Evolutionary conservation across 1,140 invertebrate species (phyloP).

Genomic region (Vanessa tameamea): DNA sequence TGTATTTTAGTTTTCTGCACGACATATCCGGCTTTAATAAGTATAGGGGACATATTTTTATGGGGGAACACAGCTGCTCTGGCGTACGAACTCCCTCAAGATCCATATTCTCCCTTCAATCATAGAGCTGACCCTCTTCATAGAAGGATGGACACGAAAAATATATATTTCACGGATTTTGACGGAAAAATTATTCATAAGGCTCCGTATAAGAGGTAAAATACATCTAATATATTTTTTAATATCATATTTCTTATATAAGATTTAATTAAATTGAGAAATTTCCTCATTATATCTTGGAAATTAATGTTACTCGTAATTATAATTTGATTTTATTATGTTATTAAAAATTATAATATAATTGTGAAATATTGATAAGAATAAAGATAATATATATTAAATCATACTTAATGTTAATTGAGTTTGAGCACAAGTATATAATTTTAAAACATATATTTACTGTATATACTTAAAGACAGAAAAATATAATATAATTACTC

Average conservation of each 20-base stretch:
- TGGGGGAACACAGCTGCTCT: constrained; percentile 87
- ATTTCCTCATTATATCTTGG: too few relatives aligned
- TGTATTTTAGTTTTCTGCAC: constrained; percentile 83
- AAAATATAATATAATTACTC: too few relatives aligned
- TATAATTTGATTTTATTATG: too few relatives aligned
- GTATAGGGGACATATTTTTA: constrained; percentile 83
- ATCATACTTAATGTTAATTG: too few relatives aligned
- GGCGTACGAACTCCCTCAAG: constrained; percentile 87
- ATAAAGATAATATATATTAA: too few relatives aligned
- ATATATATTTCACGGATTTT: constrained; percentile 67
- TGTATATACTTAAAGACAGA: too few relatives aligned
- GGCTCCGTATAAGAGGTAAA: constrained; percentile 62
- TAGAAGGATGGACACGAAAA: constrained; percentile 66
- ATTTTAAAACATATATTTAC: too few relatives aligned
- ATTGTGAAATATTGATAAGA: too few relatives aligned
- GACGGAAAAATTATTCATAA: constrained; percentile 61
- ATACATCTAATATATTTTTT: background rate
- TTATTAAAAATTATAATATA: too few relatives aligned
- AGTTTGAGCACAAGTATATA: too few relatives aligned
- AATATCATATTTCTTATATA: background rate
- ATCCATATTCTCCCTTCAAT: constrained; percentile 78
- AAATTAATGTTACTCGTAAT: too few relatives aligned
- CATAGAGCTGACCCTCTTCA: constrained; percentile 75
- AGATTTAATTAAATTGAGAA: too few relatives aligned
- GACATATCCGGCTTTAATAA: constrained; percentile 81